Base-by-base conservation (phyloP, 2,888 invertebrate genomes). In the Macaria notata region DNA sequence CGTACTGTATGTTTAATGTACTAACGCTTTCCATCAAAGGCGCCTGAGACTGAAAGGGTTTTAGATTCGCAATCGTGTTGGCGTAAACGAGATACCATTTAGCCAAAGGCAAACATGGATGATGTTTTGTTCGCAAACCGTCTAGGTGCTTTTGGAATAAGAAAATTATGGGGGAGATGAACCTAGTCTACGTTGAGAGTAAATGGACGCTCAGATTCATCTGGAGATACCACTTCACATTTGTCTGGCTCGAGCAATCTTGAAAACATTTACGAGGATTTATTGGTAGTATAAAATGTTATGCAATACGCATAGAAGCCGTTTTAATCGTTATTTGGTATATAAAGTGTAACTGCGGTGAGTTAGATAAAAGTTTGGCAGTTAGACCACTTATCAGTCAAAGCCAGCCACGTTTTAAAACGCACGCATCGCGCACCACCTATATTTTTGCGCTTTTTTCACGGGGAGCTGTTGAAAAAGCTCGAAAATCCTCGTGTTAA, bases 1-100 rank as follows among this genome's bases (percentile, higher is more conserved):
- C 71, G 74, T 75, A 82, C 84, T 88, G 86, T 90, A 81, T 88
- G 84, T 88, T 88, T 89, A 89, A 85, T 78, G 76, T 76, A 71
- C 74, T 83, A 81, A 82, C 78, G 77, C 74, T 75, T 71, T 68
- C 80, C 76, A 84, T 88, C 85, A 86, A 82, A 86, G 78, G 76
- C 76, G 74, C 78, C 77, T 79, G 73, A 65, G 73, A 70, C 73
- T 80, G 75, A 82, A 84, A 85, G 83, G 82, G 78, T 79, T 82
- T 78, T 75, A 82, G 84, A 84, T 83, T 84, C 72, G 81, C 84
- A 84, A 84, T 84, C 83, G 81, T 77, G 81, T 84, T 84, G 81
- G 78, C 76, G 77, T 82, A 83, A 86, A 86, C 85, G 78, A 86
- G 83, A 84, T 81, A 84, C 79, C 73, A 83, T 88, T 86, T 83